Conservation (phyloP, 2,888 invertebrate genomes). For the Sabatieria punctata region DNA sequence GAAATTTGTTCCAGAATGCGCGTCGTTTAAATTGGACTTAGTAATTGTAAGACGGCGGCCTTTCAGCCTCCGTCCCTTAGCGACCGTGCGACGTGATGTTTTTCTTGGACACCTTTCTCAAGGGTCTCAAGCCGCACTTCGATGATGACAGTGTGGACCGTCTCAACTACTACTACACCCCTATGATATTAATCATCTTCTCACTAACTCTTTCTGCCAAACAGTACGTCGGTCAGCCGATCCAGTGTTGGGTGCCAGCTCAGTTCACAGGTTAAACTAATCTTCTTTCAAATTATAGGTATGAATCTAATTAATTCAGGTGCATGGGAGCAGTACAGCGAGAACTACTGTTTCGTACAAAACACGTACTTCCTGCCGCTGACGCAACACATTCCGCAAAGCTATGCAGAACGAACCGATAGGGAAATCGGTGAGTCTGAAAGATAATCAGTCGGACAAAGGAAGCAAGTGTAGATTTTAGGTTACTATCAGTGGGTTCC, state of each 20-base stretch:
- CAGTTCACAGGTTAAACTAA: slow-evolving; percentile 19
- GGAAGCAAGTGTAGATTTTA: slow-evolving; percentile 1
- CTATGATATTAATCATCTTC: slow-evolving; percentile 28
- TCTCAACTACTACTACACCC: slow-evolving; percentile 20
- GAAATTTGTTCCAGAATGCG: too few species aligned
- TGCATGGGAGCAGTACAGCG: slow-evolving; percentile 30
- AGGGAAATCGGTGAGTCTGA: slow-evolving; percentile 19
- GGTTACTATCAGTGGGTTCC: slow-evolving; percentile 35
- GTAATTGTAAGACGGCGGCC: too few species aligned
- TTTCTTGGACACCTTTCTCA: slow-evolving; percentile 29
- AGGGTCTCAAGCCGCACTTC: slow-evolving; percentile 27
- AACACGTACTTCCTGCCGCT: slow-evolving; percentile 29
- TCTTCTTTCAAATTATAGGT: neutral
- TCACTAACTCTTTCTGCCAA: slow-evolving; percentile 28
- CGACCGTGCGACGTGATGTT: slow-evolving; percentile 20
- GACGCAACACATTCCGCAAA: slow-evolving; percentile 23
- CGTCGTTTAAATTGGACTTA: too few species aligned
- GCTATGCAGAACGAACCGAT: slow-evolving; percentile 18
- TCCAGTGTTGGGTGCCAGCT: slow-evolving; percentile 31
- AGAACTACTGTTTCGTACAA: slow-evolving; percentile 31
- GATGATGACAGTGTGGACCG: slow-evolving; percentile 29
- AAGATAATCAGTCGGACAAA: neutral
- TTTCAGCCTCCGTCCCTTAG: too few species aligned
- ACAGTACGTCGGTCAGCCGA: slow-evolving; percentile 29
- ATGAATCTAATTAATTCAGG: slow-evolving; percentile 11